Evolutionary conservation across 2,113 vertebrate species (phyloP).

Genomic region (Acrocephalus arundinaceus): DNA sequence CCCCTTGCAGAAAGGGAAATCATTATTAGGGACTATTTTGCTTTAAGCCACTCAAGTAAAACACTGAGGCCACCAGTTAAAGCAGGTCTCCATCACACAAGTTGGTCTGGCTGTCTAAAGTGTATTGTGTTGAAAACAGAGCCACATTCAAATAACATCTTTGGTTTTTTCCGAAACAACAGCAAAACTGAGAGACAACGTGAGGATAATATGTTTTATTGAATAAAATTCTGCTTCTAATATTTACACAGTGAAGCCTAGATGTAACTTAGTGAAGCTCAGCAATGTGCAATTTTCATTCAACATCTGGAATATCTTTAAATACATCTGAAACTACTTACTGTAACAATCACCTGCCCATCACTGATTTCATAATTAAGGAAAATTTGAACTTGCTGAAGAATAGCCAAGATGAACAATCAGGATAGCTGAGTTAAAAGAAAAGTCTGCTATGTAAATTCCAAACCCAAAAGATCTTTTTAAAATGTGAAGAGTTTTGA

Average conservation of each 20-base stretch:
- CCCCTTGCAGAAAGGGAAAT: background rate
- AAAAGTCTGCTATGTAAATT: slow-evolving; percentile 34
- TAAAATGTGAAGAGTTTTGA: slow-evolving; percentile 46
- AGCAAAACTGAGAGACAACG: background rate
- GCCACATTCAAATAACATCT: background rate
- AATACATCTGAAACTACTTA: slow-evolving; percentile 36
- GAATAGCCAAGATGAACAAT: slow-evolving; percentile 29
- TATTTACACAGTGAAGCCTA: slow-evolving; percentile 57
- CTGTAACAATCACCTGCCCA: slow-evolving; percentile 32
- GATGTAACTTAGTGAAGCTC: background rate
- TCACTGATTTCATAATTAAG: slow-evolving; percentile 37
- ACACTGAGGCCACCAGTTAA: background rate
- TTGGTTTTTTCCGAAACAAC: background rate
- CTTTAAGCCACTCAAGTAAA: background rate
- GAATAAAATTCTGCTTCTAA: slow-evolving; percentile 18
- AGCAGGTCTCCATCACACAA: background rate
- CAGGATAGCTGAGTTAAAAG: slow-evolving; percentile 41
- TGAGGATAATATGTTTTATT: slow-evolving; percentile 64
- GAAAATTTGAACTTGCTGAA: slow-evolving; percentile 33
- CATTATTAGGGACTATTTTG: background rate
- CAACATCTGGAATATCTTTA: slow-evolving; percentile 6
- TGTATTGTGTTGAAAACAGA: background rate
- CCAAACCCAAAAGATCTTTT: slow-evolving; percentile 17
- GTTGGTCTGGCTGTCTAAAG: background rate
- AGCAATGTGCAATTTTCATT: background rate